Percentiles rank a stretch among this genome's conserved stretches.
Conservation (phyloP, 2,113 vertebrate species). For the Rhabdornis inornatus region DNA sequence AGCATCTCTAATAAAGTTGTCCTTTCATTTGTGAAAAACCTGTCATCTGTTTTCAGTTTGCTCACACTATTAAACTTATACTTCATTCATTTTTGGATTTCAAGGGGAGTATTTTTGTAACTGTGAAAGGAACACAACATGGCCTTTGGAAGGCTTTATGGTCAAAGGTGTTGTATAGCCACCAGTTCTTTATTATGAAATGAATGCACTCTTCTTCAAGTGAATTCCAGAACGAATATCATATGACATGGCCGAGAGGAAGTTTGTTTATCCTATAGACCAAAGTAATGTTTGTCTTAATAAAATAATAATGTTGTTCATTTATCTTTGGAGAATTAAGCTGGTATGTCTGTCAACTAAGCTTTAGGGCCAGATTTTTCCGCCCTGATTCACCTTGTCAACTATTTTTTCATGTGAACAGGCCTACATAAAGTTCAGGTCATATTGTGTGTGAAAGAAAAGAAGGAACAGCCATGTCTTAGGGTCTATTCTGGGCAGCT, state of each 20-base stretch:
- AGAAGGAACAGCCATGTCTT: background rate
- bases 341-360: background rate
- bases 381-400: background rate
- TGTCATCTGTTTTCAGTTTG: background rate
- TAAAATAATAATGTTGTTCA: conserved; percentile 44
- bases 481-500: background rate
- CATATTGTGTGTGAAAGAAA: background rate
- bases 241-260: conserved; percentile 22
- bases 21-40: background rate
- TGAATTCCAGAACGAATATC: conserved; percentile 37
- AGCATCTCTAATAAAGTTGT: background rate
- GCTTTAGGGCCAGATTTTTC: conserved; percentile 5
- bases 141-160: background rate
- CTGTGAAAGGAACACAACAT: background rate
- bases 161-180: conserved; percentile 46
- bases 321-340: conserved; percentile 6
- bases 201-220: conserved; percentile 29
- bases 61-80: background rate
- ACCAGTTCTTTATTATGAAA: conserved; percentile 29
- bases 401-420: background rate
- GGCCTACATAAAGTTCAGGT: background rate
- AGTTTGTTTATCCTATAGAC: conserved; percentile 38
- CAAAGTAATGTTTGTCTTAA: conserved; percentile 40
- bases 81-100: background rate
- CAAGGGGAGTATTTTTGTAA: background rate